A percentile compares a stretch with the other conserved stretches of the same genome.
Evolutionary conservation across 92 coral and sea anemone genomes (phyloP).

Genomic region (Hydrozoanthus gracilis): DNA sequence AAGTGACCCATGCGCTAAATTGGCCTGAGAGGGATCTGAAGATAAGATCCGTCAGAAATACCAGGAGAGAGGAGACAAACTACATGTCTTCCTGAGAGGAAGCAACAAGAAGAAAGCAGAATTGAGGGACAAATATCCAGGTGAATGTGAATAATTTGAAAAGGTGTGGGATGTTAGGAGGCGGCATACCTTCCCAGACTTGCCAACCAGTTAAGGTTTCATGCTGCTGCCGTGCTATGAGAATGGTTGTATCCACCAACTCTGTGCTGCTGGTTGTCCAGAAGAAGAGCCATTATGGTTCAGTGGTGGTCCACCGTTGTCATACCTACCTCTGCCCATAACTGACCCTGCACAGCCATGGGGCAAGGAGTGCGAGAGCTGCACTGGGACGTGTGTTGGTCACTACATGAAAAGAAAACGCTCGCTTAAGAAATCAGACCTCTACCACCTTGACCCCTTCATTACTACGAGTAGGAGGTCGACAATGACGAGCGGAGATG

Average conservation of each 20-base stretch:
- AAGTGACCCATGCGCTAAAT: too few relatives aligned
- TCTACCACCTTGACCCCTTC: slow-evolving; percentile 1
- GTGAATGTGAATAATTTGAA: slow-evolving; percentile 32
- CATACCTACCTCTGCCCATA: slow-evolving; percentile 61
- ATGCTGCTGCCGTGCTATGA: slow-evolving; percentile 60
- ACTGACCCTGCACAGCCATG: slow-evolving; percentile 61
- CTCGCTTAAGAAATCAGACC: neutral
- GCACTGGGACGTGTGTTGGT: slow-evolving; percentile 45
- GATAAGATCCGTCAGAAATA: slow-evolving; percentile 25
- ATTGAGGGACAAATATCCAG: slow-evolving; percentile 8
- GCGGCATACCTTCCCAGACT: slow-evolving; percentile 37
- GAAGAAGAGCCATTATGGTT: slow-evolving; percentile 50
- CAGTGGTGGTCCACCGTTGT: slow-evolving; percentile 51
- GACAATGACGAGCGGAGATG: slow-evolving; percentile 34
- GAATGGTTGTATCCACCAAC: slow-evolving; percentile 56
- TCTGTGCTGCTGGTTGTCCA: slow-evolving; percentile 36
- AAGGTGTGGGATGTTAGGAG: slow-evolving; percentile 42
- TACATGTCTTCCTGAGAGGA: slow-evolving; percentile 24
- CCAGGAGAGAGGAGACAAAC: slow-evolving; percentile 25
- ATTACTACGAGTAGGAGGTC: slow-evolving; percentile 48
- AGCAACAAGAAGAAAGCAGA: slow-evolving; percentile 8
- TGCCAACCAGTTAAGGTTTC: slow-evolving; percentile 47
- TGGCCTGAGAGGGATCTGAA: slow-evolving; percentile 28
- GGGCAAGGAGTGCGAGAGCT: slow-evolving; percentile 51
- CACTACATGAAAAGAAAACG: slow-evolving; percentile 43